Evolutionary conservation across 2,113 vertebrate species (phyloP), one percentile per base, ranked within the genome.

Genomic region (Xenus cinereus): DNA sequence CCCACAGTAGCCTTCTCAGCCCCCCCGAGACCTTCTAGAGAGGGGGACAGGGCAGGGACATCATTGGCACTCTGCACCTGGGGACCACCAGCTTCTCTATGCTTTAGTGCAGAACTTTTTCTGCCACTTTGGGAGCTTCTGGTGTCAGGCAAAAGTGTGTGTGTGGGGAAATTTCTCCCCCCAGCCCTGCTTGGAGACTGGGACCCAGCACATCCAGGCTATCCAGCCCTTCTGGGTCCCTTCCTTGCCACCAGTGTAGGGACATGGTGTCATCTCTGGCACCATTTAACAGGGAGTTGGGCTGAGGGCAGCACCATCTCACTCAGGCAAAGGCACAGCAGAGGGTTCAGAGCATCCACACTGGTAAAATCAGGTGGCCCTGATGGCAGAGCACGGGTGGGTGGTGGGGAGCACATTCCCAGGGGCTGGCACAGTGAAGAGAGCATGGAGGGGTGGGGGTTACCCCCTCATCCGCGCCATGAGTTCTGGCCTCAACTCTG

Each of bases 381-480:
- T 0, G 0, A 15, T 13, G 63, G 6, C 57, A 81, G 17, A 77
- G 23, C 60, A 13, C 0, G 0, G 1, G 11, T 5, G 5, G 10
- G 9, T 6, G 41, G 27, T 6, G 14, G 1, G 21, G 48, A 33
- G n/a, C 20, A 23, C 35, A 3, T 56, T 57, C 10, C 39, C 27
- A 12, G 22, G 6, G 35, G 10, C 32, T 66, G 62, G 45, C 32
- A 30, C 7, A 41, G 60, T 4, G 1, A 17, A 2, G 37, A 22
- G 14, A 9, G 39, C 45, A 4, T 3, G 51, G 39, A 18, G 9
- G 32, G 13, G 7, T 21, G 32, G 20, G 33, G 2, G 2, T 53
- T 32, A 41, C 21, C 56, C 37, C 24, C 20, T 37, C 46, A 35
- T 16, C 27, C 28, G 1, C 0, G 1, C 7, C 0, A 1, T 28